Evolutionary conservation across 37 sponge, comb jelly and placozoan species (phyloP).

Genomic region (Aphrocallistes beatrix): DNA sequence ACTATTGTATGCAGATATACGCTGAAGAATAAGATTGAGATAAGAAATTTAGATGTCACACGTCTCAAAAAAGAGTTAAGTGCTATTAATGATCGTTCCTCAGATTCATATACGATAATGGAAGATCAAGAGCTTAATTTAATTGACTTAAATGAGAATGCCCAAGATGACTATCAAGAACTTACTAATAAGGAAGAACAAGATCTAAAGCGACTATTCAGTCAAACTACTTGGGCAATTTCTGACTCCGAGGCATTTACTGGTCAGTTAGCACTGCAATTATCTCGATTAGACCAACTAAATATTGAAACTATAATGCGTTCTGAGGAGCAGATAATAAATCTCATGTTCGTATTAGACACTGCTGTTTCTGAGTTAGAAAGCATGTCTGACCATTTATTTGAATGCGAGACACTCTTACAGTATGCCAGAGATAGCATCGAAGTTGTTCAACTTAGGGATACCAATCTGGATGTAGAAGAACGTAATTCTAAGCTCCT

Average conservation of each 20-base stretch:
- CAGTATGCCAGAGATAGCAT: not conserved
- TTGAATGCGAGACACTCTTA: not conserved
- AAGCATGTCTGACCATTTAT: not conserved
- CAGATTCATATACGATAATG: not conserved
- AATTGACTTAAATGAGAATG: not conserved
- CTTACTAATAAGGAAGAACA: constrained; percentile 64
- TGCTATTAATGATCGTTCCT: not conserved
- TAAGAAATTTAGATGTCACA: not conserved
- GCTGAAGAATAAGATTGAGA: not conserved
- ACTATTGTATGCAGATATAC: not conserved
- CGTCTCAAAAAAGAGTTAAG: not conserved
- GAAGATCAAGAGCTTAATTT: not conserved
- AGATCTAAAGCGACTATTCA: constrained; percentile 52
- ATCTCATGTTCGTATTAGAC: constrained; percentile 50
- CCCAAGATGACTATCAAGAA: constrained; percentile 74
- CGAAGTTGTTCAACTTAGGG: not conserved
- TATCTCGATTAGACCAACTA: constrained; percentile 50
- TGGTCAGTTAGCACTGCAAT: constrained; percentile 67
- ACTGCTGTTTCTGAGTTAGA: constrained; percentile 42
- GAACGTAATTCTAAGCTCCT: constrained; percentile 8
- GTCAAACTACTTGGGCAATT: constrained; percentile 44
- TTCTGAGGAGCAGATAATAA: constrained; percentile 54
- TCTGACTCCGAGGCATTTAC: constrained; percentile 62
- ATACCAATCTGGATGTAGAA: not conserved
- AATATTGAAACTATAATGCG: constrained; percentile 68